Conservation (phyloP, 2,888 invertebrate genomes). For the Uropetala carovei region DNA sequence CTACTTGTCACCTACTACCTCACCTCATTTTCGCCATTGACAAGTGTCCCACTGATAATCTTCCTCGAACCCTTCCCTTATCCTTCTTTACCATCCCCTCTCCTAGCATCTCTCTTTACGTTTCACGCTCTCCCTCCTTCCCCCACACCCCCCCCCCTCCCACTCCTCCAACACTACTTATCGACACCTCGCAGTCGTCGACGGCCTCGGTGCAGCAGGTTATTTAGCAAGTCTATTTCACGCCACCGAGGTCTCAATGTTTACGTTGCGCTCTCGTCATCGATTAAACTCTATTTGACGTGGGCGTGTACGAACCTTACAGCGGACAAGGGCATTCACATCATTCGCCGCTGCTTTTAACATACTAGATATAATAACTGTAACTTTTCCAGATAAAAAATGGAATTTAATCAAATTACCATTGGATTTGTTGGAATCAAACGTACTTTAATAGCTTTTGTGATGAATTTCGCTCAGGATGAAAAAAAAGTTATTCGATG, state of each 20-base stretch:
- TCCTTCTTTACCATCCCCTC: background rate
- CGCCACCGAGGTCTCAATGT: background rate
- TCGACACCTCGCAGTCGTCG: background rate
- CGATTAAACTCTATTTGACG: background rate
- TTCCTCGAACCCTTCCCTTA: background rate
- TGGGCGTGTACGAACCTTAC: background rate
- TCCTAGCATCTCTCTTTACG: too few species aligned
- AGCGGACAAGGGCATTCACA: background rate
- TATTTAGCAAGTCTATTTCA: constrained; percentile 18
- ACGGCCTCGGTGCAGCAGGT: constrained; percentile 1
- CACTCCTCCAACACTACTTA: background rate
- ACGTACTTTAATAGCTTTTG: too few species aligned
- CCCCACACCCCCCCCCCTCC: background rate
- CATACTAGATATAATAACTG: too few species aligned
- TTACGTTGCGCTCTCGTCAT: background rate
- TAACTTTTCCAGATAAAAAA: too few species aligned
- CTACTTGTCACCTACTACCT: background rate
- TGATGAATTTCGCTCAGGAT: too few species aligned
- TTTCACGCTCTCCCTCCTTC: background rate
- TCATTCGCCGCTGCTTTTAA: background rate
- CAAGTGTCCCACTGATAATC: background rate
- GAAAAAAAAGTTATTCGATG: too few species aligned
- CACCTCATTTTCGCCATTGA: background rate
- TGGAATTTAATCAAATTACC: too few species aligned
- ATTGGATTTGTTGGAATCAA: too few species aligned